These are phyloP conservation scores for Nannospalax galili DNA, from an alignment of 2,113 vertebrate genomes.

Conservation along the genomic window DNA sequence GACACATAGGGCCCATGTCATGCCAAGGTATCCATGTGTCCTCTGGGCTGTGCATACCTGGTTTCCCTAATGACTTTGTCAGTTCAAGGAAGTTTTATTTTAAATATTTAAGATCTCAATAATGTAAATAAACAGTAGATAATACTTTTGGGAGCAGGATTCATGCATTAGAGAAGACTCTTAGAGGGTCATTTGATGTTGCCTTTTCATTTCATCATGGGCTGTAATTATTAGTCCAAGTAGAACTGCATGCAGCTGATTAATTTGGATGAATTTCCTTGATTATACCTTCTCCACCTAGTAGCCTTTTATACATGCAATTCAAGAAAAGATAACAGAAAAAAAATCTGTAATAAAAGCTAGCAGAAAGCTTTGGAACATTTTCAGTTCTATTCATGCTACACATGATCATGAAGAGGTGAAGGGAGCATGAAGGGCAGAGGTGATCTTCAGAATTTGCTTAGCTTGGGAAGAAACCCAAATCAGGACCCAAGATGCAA, in stretches of 20 bases:
- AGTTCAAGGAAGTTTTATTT: background rate
- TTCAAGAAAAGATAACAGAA: background rate
- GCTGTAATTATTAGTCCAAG: background rate
- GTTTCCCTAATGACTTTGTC: background rate
- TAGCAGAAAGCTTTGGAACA: background rate
- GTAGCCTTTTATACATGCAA: background rate
- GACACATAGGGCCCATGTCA: too few relatives aligned
- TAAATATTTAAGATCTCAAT: background rate
- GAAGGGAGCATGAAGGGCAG: background rate
- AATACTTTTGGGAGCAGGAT: background rate
- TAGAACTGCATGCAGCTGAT: background rate
- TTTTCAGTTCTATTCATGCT: background rate
- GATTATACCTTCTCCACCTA: background rate
- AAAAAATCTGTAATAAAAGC: background rate
- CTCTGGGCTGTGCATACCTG: background rate
- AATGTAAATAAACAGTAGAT: background rate
- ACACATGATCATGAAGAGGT: background rate
- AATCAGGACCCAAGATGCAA: background rate
- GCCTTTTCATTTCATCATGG: background rate
- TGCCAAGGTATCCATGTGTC: rapidly evolving
- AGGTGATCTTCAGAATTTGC: background rate
- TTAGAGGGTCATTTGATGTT: background rate
- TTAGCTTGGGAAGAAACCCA: background rate
- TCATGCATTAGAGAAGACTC: background rate
- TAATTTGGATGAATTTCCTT: background rate